Evolutionary conservation across 2,797 vertebrate species (phyloP), one percentile per base, ranked within the genome.

Genomic region (Eulemur rubriventer): DNA sequence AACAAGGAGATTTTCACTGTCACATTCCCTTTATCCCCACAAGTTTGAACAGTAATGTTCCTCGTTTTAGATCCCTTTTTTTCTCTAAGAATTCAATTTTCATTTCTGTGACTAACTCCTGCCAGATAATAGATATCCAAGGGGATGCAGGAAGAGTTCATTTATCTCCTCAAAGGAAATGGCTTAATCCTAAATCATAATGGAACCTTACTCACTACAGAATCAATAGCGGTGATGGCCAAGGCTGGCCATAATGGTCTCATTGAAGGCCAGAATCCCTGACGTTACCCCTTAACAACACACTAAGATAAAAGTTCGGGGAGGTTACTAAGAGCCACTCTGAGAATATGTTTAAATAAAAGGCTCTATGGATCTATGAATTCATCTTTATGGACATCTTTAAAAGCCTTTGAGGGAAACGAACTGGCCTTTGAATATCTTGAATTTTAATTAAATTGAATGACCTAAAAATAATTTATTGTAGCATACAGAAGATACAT

Each of bases 371-470:
- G 22, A 1, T 65, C 50, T 80, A 16, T 89, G 82, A 95, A 46
- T 73, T 95, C 93, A 93, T 95, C 85, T 92, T 93, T 91, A 73
- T n/a, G 28, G 46, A 73, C 14, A 70, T 79, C 22, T 79, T 79
- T 79, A 43, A 72, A 91, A 30, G 79, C 24, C 38, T 93, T 82
- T 83, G 75, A 91, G 20, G 41, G 52, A 95, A 94, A 89, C 20
- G 24, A 43, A 78, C 67, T 85, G 17, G 35, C 57, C 63, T 96
- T 96, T 89, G 73, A 73, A 63, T 92, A 90, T 35, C 33, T 88
- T 87, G 65, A 72, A 97, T 96, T 90, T 75, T 90, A 81, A 84
- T 95, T 85, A 79, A 92, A 89, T 67, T 50, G 35, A 90, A 87
- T 92, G 41, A 82, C 43, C n/a, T 46, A 63, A 81, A 46, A 63